Evolutionary conservation across 2,113 vertebrate species (phyloP).

Genomic region (Empidonax alnorum): DNA sequence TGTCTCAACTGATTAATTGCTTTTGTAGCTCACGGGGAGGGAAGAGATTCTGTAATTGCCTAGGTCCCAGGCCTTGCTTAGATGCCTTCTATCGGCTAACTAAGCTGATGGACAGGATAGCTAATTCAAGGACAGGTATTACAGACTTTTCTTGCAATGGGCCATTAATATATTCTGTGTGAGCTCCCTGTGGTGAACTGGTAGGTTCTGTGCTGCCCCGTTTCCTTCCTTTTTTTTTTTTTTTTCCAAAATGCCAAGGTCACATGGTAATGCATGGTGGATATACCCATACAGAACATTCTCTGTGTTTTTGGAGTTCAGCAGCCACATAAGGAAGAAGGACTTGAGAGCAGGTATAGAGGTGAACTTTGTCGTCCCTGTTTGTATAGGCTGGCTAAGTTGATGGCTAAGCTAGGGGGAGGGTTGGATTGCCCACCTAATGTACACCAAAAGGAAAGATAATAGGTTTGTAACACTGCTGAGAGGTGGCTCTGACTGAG

Average conservation of each 20-base stretch:
- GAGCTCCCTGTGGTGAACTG: neutral
- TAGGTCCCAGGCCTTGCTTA: neutral
- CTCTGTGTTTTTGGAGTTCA: neutral
- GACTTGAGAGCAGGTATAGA: neutral
- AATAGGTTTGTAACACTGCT: neutral
- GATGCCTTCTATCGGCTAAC: neutral
- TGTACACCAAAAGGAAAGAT: neutral
- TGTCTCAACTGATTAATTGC: neutral
- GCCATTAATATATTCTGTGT: neutral
- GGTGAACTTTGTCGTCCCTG: neutral
- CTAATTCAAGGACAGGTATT: neutral
- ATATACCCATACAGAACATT: neutral
- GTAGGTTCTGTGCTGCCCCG: neutral
- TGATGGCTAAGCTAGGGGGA: neutral
- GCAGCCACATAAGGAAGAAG: neutral
- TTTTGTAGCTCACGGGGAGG: neutral
- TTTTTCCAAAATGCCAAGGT: neutral
- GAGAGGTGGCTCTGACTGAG: neutral
- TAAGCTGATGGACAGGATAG: neutral
- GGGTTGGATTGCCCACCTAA: neutral
- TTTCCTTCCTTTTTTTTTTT: neutral
- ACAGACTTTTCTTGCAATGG: neutral
- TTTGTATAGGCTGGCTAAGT: neutral
- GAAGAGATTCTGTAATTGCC: neutral
- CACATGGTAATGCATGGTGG: fast-evolving